These are phyloP conservation scores for Elephantulus edwardii DNA, from an alignment of 2,113 vertebrate genomes.

Conservation along the genomic window DNA sequence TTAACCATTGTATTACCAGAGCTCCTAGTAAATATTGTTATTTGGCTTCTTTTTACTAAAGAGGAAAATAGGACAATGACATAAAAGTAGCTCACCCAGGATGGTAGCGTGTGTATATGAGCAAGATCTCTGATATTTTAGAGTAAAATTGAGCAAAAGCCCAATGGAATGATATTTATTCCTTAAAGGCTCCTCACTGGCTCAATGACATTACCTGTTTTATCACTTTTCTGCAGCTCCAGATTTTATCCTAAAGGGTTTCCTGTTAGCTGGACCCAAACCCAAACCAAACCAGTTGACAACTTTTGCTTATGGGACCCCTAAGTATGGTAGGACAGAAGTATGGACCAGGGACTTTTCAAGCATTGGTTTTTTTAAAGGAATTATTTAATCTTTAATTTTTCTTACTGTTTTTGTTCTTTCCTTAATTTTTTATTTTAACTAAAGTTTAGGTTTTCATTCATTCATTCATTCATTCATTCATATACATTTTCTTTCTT, in stretches of 20 bases:
- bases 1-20: too few relatives aligned
- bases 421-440: too few relatives aligned
- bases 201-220: background rate
- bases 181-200: background rate
- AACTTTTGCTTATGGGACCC: too few relatives aligned
- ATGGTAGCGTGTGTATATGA: background rate
- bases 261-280: background rate
- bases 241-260: background rate
- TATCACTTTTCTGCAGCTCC: background rate
- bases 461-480: too few relatives aligned
- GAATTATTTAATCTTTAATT: too few relatives aligned
- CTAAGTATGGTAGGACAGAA: too few relatives aligned
- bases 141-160: slow-evolving; percentile 9
- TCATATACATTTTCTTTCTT: too few relatives aligned
- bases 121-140: background rate
- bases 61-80: background rate
- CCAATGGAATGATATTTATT: background rate
- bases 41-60: background rate
- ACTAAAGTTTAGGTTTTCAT: too few relatives aligned
- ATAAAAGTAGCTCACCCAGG: background rate
- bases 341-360: too few relatives aligned
- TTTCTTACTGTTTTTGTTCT: too few relatives aligned
- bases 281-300: too few relatives aligned
- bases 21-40: background rate
- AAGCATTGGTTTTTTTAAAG: too few relatives aligned